Conservation (phyloP, 2,888 invertebrate species). For the Oligia strigilis region DNA sequence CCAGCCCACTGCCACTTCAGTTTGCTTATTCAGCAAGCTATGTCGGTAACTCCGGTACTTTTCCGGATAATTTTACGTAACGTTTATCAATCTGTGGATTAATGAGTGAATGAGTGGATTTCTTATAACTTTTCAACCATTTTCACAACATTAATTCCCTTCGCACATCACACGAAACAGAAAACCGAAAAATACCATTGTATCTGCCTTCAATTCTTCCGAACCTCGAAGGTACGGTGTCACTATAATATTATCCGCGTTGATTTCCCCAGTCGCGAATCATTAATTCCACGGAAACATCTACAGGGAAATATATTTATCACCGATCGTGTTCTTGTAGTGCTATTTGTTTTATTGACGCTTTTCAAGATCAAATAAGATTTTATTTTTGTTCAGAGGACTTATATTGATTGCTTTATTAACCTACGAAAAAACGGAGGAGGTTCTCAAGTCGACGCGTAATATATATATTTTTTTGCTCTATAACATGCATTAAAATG, state of each 20-base stretch:
- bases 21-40: no score
- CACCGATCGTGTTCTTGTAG: conserved; percentile 46
- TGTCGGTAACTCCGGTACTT: no score
- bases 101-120: neutral
- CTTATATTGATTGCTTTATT: neutral
- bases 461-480: no score
- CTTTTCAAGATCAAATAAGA: conserved; percentile 24
- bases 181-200: neutral
- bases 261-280: conserved; percentile 76
- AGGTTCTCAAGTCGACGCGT: no score
- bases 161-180: neutral
- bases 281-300: conserved; percentile 70
- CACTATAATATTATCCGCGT: conserved; percentile 67
- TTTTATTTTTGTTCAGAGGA: neutral
- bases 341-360: conserved; percentile 32
- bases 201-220: conserved; percentile 1
- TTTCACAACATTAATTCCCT: neutral
- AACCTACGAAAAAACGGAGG: no score
- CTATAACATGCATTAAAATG: no score
- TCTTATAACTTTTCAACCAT: neutral
- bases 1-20: no score
- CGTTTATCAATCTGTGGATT: neutral
- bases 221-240: conserved; percentile 50
- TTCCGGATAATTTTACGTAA: neutral
- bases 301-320: conserved; percentile 75